These are phyloP conservation scores for Hirudo medicinalis DNA, from an alignment of 1,140 invertebrate species.

Conservation along the genomic window DNA sequence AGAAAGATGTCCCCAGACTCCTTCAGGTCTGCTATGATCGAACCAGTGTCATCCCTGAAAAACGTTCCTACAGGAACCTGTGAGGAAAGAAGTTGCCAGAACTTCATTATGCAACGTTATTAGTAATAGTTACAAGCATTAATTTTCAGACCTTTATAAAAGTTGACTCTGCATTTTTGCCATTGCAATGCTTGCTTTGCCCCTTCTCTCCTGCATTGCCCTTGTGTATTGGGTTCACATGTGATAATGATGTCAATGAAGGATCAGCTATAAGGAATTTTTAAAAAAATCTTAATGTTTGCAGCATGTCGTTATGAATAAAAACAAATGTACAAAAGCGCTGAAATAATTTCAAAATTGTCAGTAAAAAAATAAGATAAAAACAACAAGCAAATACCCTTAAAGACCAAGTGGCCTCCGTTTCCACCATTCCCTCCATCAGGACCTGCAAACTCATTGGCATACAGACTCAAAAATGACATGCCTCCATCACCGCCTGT, in stretches of 20 bases:
- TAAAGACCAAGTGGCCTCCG: constrained; percentile 87
- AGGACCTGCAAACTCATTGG: constrained; percentile 75
- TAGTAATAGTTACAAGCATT: not conserved
- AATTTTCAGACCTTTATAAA: constrained; percentile 48
- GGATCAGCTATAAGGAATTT: constrained; percentile 45
- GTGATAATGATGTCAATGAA: constrained; percentile 58
- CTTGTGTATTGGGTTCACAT: constrained; percentile 49
- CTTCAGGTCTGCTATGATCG: constrained; percentile 57
- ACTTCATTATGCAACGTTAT: not conserved
- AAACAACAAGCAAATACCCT: constrained; percentile 43
- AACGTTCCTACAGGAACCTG: constrained; percentile 79
- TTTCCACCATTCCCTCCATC: constrained; percentile 92
- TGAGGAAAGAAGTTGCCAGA: constrained; percentile 21
- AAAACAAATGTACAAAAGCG: not conserved
- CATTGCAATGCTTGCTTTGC: constrained; percentile 60
- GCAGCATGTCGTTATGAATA: not conserved
- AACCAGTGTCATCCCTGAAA: constrained; percentile 49
- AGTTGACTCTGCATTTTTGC: constrained; percentile 67
- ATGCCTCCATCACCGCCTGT: constrained; percentile 82
- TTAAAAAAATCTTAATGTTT: not conserved
- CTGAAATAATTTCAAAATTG: too few relatives aligned
- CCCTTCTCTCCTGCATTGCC: constrained; percentile 62
- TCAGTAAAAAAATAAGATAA: not conserved
- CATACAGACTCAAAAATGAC: constrained; percentile 63
- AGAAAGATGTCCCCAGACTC: constrained; percentile 67